Base-by-base conservation (phyloP, 2,113 vertebrate genomes). In the Nerophis ophidion region DNA sequence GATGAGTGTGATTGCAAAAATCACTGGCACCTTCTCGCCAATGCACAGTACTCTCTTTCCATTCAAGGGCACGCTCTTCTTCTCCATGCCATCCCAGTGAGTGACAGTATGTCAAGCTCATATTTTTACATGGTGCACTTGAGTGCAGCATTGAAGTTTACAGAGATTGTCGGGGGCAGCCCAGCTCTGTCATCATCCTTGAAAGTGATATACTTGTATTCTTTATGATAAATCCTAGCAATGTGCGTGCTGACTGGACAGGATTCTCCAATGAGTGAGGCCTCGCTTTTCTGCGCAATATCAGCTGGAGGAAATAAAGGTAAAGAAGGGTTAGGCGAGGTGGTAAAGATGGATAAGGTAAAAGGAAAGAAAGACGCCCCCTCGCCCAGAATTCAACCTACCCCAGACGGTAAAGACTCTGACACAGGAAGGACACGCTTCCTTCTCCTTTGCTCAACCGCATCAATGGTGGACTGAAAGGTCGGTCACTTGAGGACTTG, bases 351-450 rank as follows among this genome's bases (percentile, higher is more conserved):
- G 72, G 79, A 73, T 82, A 81, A 51, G 70, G 72, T 69, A 34
- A 54, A 69, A 59, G 54, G 66, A 60, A 57, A 57, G 60, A 63
- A 77, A 82, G 81, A 81, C 81, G 76, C 9, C 50, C 54, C 62
- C 55, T n/a, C n/a, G n/a, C n/a, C n/a, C n/a, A n/a, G n/a, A 84
- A 89, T 89, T 85, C 72, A 75, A 72, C 79, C 79, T 78, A 65
- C 54, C 84, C 63, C 60, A 64, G 54, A 34, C 70, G 77, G 65
- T 52, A 4, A 5, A 7, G 26, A 53, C 50, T 19, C 9, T 4
- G n/a, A 74, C 57, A 63, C 60, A 72, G 66, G 79, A 72, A 72
- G 70, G 70, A 48, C 7, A 64, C 44, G 48, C 49, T 48, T 10
- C 48, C 61, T 74, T 64, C 69, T 35, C n/a, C 66, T 68, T 53